A percentile compares a stretch with the other conserved stretches of the same genome.
Evolutionary conservation across 2,113 vertebrate genomes (phyloP).

Genomic region (Ophiodon elongatus): DNA sequence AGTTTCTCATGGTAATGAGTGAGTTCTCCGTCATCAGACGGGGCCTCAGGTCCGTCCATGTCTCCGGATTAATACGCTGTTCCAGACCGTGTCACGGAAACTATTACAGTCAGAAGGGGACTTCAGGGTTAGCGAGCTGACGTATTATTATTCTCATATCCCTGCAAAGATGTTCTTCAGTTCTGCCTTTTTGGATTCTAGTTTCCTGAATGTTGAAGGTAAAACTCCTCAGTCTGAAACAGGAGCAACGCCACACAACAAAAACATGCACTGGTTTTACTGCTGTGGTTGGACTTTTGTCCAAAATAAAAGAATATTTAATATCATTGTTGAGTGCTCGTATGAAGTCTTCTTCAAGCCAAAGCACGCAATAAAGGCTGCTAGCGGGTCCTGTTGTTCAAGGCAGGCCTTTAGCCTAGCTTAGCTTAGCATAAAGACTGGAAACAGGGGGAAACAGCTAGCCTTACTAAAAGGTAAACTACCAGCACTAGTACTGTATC

Average conservation of each 20-base stretch:
- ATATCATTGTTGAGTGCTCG: neutral
- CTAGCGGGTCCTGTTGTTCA: neutral
- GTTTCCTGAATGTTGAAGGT: neutral
- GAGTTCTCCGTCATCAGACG: slow-evolving; percentile 4
- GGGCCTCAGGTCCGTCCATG: neutral
- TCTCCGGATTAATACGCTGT: slow-evolving; percentile 9
- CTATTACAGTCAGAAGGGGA: neutral
- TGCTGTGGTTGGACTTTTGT: neutral
- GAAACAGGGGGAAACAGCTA: neutral
- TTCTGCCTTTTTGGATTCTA: neutral
- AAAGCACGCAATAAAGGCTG: neutral
- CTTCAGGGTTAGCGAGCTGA: neutral
- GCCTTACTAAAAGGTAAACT: neutral
- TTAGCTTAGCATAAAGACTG: neutral
- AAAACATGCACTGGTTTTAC: neutral
- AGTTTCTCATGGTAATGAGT: slow-evolving; percentile 3
- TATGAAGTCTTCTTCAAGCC: neutral
- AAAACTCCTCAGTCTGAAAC: neutral
- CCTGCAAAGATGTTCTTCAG: neutral
- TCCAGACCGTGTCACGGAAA: neutral
- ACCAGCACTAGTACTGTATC: neutral
- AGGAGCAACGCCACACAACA: neutral
- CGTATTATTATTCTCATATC: slow-evolving; percentile 3
- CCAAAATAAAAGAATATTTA: neutral
- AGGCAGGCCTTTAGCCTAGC: neutral